phyloP scores from a whole-genome alignment of 2,888 invertebrate genomes.

The Temnothorax rugatulus region DNA sequence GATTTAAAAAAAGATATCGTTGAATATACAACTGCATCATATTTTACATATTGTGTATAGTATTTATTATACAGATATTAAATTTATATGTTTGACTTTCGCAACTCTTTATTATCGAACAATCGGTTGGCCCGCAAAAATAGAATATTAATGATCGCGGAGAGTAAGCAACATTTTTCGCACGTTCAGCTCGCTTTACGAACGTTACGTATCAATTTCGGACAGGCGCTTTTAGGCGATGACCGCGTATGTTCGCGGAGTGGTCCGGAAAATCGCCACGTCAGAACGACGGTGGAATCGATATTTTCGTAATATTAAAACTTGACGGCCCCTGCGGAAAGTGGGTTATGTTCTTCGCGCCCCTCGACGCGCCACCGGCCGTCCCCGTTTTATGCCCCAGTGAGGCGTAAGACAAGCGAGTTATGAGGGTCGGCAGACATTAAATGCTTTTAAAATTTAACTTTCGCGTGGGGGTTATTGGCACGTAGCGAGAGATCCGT shows the following conservation, averaged over 20 bases:
- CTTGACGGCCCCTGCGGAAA: constrained; percentile 73
- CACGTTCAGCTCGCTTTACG: constrained; percentile 23
- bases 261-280: constrained; percentile 63
- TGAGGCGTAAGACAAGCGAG: constrained; percentile 66
- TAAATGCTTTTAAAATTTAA: constrained; percentile 80
- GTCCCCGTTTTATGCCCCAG: constrained; percentile 60
- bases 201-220: constrained; percentile 49
- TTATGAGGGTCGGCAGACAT: constrained; percentile 72
- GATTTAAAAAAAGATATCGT: background rate
- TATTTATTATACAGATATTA: background rate
- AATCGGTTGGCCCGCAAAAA: background rate
- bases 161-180: constrained; percentile 41
- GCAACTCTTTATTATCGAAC: constrained; percentile 21
- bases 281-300: constrained; percentile 74
- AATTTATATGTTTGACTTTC: constrained; percentile 7
- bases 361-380: constrained; percentile 38
- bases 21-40: background rate
- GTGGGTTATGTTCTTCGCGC: constrained; percentile 73
- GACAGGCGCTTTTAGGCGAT: constrained; percentile 44
- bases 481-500: constrained; percentile 65
- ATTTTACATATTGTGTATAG: background rate
- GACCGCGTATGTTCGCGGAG: constrained; percentile 43
- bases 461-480: constrained; percentile 68
- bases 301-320: constrained; percentile 79
- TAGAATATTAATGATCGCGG: constrained; percentile 38